These are phyloP conservation scores for Plebejus anna DNA, from an alignment of 2,888 invertebrate species.

Conservation along the genomic window DNA sequence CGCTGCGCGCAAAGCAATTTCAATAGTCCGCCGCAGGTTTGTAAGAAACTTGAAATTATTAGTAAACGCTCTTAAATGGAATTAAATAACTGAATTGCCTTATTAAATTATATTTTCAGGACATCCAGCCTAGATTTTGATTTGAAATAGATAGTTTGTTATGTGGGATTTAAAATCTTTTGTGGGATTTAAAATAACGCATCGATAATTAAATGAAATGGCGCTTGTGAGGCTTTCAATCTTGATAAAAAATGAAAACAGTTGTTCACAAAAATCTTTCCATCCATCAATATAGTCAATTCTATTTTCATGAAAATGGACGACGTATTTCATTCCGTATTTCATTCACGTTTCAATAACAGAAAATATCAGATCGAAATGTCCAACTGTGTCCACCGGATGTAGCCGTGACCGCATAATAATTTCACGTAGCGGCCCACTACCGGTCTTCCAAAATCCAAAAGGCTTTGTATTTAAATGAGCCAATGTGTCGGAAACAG, in stretches of 20 bases:
- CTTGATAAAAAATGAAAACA: too few relatives aligned
- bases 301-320: not conserved
- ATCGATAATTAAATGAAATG: too few relatives aligned
- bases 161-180: not conserved
- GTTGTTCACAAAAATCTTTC: not conserved
- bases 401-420: conserved; percentile 39
- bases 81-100: too few relatives aligned
- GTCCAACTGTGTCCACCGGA: conserved; percentile 38
- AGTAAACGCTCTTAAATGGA: too few relatives aligned
- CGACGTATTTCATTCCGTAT: not conserved
- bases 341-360: not conserved
- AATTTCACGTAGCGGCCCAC: conserved; percentile 38
- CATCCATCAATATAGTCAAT: not conserved
- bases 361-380: conserved; percentile 15
- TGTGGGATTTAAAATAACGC: not conserved
- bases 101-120: too few relatives aligned
- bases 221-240: too few relatives aligned
- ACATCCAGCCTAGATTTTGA: too few relatives aligned
- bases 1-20: too few relatives aligned
- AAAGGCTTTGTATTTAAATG: conserved; percentile 65
- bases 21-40: too few relatives aligned
- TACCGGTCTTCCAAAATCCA: conserved; percentile 49
- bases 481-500: conserved; percentile 61
- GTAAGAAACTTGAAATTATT: too few relatives aligned
- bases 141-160: too few relatives aligned